Base-by-base conservation (phyloP, 1,140 invertebrate genomes). In the Hesperophylax magnus region DNA sequence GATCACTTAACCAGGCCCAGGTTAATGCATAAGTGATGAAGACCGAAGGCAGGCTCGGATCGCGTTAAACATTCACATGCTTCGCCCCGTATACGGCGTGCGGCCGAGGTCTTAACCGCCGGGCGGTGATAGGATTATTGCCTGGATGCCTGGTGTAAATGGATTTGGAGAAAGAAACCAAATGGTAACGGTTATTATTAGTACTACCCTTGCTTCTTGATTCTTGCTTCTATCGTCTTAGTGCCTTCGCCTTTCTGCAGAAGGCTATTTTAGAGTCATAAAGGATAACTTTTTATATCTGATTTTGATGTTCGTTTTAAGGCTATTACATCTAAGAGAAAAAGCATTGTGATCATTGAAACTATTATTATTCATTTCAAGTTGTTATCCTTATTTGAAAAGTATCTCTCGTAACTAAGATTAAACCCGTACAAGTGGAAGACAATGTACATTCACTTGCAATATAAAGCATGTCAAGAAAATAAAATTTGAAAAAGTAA, bases 21-120 rank as follows among this genome's bases (percentile, higher is more conserved):
- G 77, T 76, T 79, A 76, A 81, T 83, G 79, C 82, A 83, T 83
- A 83, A 83, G 79, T 80, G 82, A 83, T 83, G 81, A 82, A 77
- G 77, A 63, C 47, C 61, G 18, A 47, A 20, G 67, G 27, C 58
- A 77, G 74, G 74, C 72, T 61, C 60, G 54, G 75, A 71, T 71
- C 82, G 69, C 77, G 82, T 83, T 75, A 81, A 83, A 81, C 82
- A 83, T 83, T 83, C 79, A 83, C 82, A 81, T 79, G 82, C 75
- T 81, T 83, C 71, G 81, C 78, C 78, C 67, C 60, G 39, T 58
- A 58, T 78, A 72, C 72, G 71, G 34, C 56, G 77, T 82, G 81
- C 71, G 77, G 77, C 72, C 77, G 81, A 74, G 76, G 79, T 82
- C 81, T 82, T 82, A 78, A 78, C 65, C 71, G 47, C 31, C 56